phyloP scores from a whole-genome alignment of 2,797 vertebrate genomes.

The Melanogrammus aeglefinus region DNA sequence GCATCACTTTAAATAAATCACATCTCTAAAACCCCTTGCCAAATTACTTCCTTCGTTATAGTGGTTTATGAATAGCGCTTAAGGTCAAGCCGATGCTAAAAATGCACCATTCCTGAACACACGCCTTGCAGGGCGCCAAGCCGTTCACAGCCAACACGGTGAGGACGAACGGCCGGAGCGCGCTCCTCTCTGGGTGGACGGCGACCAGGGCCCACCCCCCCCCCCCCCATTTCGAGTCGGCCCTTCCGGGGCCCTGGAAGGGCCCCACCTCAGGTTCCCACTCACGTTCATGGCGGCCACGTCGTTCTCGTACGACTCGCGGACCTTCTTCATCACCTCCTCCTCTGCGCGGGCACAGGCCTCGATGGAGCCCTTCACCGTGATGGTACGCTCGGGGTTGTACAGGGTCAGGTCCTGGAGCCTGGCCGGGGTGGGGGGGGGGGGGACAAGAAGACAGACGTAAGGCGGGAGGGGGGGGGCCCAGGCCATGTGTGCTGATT shows the following conservation, averaged over 20 bases:
- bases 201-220: not conserved
- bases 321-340: constrained; percentile 98
- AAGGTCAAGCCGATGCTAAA: not conserved
- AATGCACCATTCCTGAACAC: not conserved
- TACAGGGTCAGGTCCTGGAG: constrained; percentile 95
- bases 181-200: not conserved
- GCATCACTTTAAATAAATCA: not conserved
- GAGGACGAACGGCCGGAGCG: not conserved
- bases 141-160: not conserved
- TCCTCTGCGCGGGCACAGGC: constrained; percentile 89
- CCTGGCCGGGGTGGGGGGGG: constrained; percentile 59
- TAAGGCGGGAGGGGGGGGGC: not conserved
- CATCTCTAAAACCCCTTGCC: not conserved
- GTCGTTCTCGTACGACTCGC: constrained; percentile 96
- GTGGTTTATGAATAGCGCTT: not conserved
- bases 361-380: constrained; percentile 88
- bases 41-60: not conserved
- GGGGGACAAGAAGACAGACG: not conserved
- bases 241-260: too few species aligned
- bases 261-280: constrained; percentile 21
- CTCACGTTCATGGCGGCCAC: constrained; percentile 98
- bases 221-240: too few species aligned
- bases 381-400: constrained; percentile 97
- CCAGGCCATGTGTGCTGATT: not conserved
- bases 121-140: not conserved